Evolutionary conservation across 2,113 vertebrate species (phyloP).

Genomic region (Isichthys henryi): DNA sequence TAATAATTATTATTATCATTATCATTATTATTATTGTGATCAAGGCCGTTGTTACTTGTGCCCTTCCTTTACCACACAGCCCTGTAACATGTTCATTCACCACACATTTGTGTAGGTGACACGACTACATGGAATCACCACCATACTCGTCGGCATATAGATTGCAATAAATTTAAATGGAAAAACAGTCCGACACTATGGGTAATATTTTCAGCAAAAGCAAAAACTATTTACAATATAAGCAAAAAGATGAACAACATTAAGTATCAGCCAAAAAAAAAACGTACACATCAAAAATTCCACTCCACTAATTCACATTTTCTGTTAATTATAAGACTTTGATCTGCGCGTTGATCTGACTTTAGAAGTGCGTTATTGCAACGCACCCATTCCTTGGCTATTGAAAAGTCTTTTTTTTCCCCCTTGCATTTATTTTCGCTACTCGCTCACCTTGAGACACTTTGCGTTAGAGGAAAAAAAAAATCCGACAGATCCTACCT

Average conservation of each 20-base stretch:
- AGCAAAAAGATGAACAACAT: not conserved
- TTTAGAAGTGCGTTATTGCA: not conserved
- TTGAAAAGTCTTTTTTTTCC: not conserved
- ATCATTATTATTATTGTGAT: not conserved
- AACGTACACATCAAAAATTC: not conserved
- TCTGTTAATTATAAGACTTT: not conserved
- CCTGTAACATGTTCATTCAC: not conserved
- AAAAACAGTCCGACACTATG: not conserved
- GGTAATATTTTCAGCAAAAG: not conserved
- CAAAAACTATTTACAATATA: not conserved
- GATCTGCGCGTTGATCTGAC: not conserved
- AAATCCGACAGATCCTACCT: constrained; percentile 44
- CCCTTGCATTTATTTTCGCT: not conserved
- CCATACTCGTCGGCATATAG: not conserved
- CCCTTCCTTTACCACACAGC: not conserved
- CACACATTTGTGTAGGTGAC: not conserved
- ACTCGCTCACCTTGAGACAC: not conserved
- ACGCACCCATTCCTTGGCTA: not conserved
- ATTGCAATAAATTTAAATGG: not conserved
- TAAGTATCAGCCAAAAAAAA: not conserved
- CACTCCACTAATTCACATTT: not conserved
- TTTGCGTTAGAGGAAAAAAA: not conserved
- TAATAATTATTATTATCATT: not conserved
- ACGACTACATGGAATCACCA: not conserved
- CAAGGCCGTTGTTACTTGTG: not conserved